phyloP scores from a whole-genome alignment of 2,797 vertebrate species.

The Paramormyrops hopkinsi region DNA sequence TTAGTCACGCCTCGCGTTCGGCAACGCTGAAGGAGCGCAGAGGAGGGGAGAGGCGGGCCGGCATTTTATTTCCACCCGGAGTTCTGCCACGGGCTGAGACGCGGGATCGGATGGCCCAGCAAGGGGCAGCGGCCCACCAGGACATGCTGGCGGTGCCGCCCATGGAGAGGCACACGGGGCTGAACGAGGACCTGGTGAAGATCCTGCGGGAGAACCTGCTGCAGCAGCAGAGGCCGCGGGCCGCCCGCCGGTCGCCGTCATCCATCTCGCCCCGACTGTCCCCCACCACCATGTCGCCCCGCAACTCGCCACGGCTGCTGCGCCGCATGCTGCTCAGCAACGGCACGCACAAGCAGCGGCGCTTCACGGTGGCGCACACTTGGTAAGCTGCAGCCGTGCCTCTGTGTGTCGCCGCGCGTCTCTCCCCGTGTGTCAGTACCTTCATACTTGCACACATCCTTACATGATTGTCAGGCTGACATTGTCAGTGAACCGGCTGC shows the following conservation, averaged over 20 bases:
- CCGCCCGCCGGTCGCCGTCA: slow-evolving; percentile 72
- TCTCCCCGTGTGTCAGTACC: not conserved
- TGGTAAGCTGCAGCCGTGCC: slow-evolving; percentile 54
- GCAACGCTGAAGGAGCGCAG: not conserved
- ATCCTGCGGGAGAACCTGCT: slow-evolving; percentile 93
- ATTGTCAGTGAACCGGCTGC: not conserved
- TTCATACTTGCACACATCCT: not conserved
- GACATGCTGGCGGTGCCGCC: slow-evolving; percentile 82
- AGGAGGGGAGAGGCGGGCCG: not conserved
- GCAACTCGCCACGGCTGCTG: slow-evolving; percentile 91
- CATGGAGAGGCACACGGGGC: slow-evolving; percentile 81
- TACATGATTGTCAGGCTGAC: not conserved
- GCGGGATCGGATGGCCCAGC: slow-evolving; percentile 77
- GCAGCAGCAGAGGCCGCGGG: slow-evolving; percentile 80
- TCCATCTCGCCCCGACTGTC: slow-evolving; percentile 79
- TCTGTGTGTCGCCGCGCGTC: not conserved
- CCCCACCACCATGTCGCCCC: slow-evolving; percentile 74
- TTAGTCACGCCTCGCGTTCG: too few species aligned
- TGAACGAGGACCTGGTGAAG: slow-evolving; percentile 94
- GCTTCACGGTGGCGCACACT: slow-evolving; percentile 96
- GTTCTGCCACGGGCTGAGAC: not conserved
- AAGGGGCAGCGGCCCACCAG: slow-evolving; percentile 67
- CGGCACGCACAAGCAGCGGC: slow-evolving; percentile 89
- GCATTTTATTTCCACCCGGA: not conserved
- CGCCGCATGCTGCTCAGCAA: slow-evolving; percentile 91